Conservation (phyloP, 2,797 vertebrate genomes). For the Liasis olivaceus region DNA sequence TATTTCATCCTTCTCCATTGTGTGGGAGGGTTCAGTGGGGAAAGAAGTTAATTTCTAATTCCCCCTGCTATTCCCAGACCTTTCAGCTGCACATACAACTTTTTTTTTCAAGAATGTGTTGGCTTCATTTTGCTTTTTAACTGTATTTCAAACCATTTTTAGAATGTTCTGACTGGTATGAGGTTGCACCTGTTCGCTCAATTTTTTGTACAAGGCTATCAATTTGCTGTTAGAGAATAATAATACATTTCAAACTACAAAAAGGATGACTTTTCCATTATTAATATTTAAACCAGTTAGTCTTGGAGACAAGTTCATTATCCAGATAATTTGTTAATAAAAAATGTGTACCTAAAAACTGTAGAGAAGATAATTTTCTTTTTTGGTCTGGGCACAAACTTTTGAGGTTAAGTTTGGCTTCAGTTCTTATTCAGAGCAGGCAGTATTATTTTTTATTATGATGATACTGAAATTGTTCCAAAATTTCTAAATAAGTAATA, state of each 20-base stretch:
- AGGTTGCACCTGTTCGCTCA: background rate
- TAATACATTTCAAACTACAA: background rate
- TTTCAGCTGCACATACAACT: background rate
- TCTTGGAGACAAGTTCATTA: background rate
- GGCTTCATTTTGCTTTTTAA: background rate
- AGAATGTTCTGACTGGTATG: background rate
- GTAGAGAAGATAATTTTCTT: background rate
- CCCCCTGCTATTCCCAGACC: background rate
- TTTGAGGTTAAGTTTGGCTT: background rate
- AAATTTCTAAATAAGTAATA: background rate
- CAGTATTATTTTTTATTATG: background rate
- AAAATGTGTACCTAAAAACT: background rate
- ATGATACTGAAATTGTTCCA: background rate
- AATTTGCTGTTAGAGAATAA: background rate
- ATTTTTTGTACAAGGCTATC: background rate
- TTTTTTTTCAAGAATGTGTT: background rate
- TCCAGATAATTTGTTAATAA: background rate
- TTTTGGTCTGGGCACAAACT: background rate
- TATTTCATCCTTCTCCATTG: background rate
- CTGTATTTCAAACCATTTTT: background rate
- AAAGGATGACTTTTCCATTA: background rate
- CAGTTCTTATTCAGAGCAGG: background rate
- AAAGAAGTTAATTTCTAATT: background rate
- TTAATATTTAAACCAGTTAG: background rate
- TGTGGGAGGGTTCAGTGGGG: background rate